phyloP scores from a whole-genome alignment of 2,797 vertebrate species.

The Gallinago stenura region DNA sequence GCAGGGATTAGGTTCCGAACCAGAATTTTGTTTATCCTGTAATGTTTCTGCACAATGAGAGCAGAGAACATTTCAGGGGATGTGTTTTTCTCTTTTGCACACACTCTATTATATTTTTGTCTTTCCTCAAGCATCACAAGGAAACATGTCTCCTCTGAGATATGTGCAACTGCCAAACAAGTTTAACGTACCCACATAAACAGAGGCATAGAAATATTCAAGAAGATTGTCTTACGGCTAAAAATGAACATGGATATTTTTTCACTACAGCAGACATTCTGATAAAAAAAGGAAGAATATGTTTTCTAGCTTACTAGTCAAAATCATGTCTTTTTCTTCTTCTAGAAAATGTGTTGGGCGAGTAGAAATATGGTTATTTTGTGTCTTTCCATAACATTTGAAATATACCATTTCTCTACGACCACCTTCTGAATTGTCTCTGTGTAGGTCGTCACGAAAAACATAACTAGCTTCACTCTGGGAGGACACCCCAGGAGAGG shows the following conservation, averaged over 20 bases:
- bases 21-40: not conserved
- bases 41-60: not conserved
- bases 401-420: not conserved
- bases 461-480: no score
- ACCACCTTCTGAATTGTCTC: not conserved
- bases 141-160: conserved; percentile 44
- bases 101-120: not conserved
- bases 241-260: conserved; percentile 23
- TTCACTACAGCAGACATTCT: not conserved
- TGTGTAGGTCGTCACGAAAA: not conserved
- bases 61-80: not conserved
- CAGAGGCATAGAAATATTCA: conserved; percentile 32
- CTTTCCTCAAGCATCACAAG: conserved; percentile 41
- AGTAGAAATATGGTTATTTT: not conserved
- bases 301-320: conserved; percentile 2
- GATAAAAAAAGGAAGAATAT: not conserved
- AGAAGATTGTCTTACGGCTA: conserved; percentile 3
- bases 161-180: conserved; percentile 43
- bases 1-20: not conserved
- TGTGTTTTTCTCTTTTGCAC: not conserved
- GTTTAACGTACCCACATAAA: conserved; percentile 8
- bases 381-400: not conserved
- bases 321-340: not conserved
- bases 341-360: not conserved
- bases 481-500: not conserved